Evolutionary conservation across 2,888 invertebrate species (phyloP), one percentile per base, ranked within the genome.

Genomic region (Epistrophe eligans): DNA sequence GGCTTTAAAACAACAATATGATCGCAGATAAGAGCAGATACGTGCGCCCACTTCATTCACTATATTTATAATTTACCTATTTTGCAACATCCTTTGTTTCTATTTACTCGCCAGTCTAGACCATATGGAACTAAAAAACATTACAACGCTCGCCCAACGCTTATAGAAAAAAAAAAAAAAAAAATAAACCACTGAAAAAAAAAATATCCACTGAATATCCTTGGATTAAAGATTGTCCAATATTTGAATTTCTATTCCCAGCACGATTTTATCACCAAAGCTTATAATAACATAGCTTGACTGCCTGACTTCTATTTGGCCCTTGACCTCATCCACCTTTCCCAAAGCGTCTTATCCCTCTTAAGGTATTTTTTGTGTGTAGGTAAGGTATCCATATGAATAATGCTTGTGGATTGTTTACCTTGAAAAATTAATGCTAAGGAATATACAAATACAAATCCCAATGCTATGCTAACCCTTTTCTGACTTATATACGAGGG

Each of bases 251-350:
- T 28, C 11, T 32, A 80, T 80, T 74, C 74, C 35, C 58, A 35
- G 40, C 80, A 80, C 80, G 76, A 60, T 67, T 76, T 58, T 24
- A 17, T 50, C 50, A 70, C 67, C 66, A 35, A 58, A n/a, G n/a
- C 35, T 7, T 19, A 50, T 32, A 8, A 35, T 35, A 35, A 35
- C 32, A 74, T 74, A 67, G 45, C 57, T 58, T 73, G 48, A 60
- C 24, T 32, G 10, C 4, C 52, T 50, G 50, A 38, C 43, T n/a
- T 50, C 28, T 35, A 24, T 28, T 24, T 67, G 24, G 4, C n/a
- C 57, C 45, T 58, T 67, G 57, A 48, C 67, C 60, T 19, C 57
- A 13, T 58, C 17, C 45, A 40, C 57, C 50, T 10, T n/a, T 35
- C 17, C n/a, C 32, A 35, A 6, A 10, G 10, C 6, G 17, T 11